Conservation (phyloP, 92 coral and sea anemone genomes). For the Blastomussa wellsi region DNA sequence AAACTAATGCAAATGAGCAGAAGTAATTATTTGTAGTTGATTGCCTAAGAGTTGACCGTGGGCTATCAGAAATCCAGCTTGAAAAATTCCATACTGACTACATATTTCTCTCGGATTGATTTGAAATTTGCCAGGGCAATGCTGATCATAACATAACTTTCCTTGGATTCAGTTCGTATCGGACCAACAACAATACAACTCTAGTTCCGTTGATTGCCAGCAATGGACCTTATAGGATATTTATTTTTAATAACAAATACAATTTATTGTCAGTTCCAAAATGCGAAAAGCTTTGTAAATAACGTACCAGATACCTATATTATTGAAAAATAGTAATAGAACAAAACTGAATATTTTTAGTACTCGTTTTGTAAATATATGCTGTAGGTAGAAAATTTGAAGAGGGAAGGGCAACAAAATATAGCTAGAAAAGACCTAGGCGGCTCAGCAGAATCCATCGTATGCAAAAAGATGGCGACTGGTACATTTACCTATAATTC, state of each 20-base stretch:
- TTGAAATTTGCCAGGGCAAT: no score
- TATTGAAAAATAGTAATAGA: neutral
- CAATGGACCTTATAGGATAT: neutral
- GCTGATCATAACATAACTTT: neutral
- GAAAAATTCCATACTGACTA: no score
- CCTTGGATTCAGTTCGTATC: neutral
- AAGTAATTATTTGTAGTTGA: no score
- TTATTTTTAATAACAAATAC: neutral
- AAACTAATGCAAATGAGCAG: no score
- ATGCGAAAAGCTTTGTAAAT: conserved; percentile 3
- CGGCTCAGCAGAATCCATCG: no score
- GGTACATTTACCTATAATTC: no score
- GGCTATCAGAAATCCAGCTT: no score
- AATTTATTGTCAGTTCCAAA: neutral
- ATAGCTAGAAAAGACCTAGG: no score
- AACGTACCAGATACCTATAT: neutral
- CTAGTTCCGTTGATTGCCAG: neutral
- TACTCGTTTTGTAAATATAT: neutral
- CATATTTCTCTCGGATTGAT: no score
- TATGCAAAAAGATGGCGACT: no score
- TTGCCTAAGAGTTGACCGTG: no score
- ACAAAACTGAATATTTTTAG: neutral
- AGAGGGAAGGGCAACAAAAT: neutral
- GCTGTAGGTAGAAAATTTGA: neutral
- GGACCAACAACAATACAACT: neutral